Base-by-base conservation (phyloP, 92 coral and sea anemone species). In the Porites rus region DNA sequence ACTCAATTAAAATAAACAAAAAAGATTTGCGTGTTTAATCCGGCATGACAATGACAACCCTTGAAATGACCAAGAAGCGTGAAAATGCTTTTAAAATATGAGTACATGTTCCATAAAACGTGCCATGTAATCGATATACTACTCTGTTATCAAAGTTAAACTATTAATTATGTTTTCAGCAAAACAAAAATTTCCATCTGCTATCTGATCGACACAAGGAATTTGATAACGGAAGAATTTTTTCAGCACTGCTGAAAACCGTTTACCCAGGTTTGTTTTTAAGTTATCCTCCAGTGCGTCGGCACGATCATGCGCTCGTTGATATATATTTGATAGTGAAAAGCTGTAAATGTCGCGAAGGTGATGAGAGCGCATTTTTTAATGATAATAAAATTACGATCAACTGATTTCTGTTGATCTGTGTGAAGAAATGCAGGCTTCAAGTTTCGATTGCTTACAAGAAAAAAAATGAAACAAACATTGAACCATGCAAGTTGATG, bases 101-200 rank as follows among this genome's bases (percentile, higher is more conserved):
- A 38, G 46, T 28, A 62, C 38, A 1, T 10, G 72, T 43, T 58
- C 60, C 51, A 38, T 38, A 38, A 38, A 21, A 20, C 54, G 63
- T 51, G 83, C 73, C 46, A 43, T 78, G 73, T 46, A 65, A 78
- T 65, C 73, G 72, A 65, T 78, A 63, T 64, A 64, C 7, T 46
- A 38, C 61, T 14, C 13, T 8, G 24, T 52, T 20, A 56, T 80
- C 68, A 16, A n/a, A 22, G 68, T 12, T 19, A 7, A 11, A 64
- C 78, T 4, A 9, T 25, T 54, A 11, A 6, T 21, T 24, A 54
- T 53, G 64, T 28, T 51, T 66, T 51, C 61, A 1, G 18, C 51
- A 79, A 24, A 51, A 22, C 51, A 54, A 63, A 43, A 74, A 52
- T 16, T 52, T 19, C 21, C 60, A 4, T 10, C 13, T 53, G 78